These are phyloP conservation scores for Halictus rubicundus DNA, from an alignment of 1,140 invertebrate genomes.

Conservation along the genomic window DNA sequence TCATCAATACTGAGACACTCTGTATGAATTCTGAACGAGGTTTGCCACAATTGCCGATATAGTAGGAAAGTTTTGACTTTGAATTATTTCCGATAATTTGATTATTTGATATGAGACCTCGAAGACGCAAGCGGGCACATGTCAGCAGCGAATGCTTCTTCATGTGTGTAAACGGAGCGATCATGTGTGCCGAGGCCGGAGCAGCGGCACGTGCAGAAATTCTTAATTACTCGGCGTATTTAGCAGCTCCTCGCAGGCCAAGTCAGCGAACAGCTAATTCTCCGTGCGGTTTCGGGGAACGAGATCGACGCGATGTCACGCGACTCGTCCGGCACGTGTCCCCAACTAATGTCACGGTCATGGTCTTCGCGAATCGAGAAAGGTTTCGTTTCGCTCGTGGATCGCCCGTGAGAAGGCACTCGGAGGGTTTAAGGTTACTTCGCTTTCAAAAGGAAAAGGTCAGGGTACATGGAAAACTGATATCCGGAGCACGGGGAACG, in stretches of 20 bases:
- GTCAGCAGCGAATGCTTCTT: no score
- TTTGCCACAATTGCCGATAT: no score
- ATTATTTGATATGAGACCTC: no score
- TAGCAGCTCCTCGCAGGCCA: neutral
- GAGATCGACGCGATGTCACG: constrained; percentile 31
- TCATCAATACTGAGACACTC: no score
- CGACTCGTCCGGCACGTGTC: constrained; percentile 25
- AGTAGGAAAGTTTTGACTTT: no score
- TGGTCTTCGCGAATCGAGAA: neutral
- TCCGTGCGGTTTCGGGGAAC: constrained; percentile 7
- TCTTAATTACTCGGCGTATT: constrained; percentile 33
- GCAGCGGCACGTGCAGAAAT: constrained; percentile 9
- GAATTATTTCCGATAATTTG: no score
- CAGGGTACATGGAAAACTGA: no score
- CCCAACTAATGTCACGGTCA: constrained; percentile 19
- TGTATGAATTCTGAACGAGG: no score
- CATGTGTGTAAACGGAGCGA: neutral
- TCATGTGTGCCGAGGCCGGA: neutral
- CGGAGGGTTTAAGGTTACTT: neutral
- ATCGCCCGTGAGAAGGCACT: neutral
- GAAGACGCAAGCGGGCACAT: no score
- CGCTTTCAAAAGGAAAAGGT: no score
- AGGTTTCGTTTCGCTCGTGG: neutral
- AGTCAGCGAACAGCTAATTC: neutral
- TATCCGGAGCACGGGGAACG: no score